phyloP scores from a whole-genome alignment of 1,140 invertebrate genomes.

The Eriocheir sinensis region DNA sequence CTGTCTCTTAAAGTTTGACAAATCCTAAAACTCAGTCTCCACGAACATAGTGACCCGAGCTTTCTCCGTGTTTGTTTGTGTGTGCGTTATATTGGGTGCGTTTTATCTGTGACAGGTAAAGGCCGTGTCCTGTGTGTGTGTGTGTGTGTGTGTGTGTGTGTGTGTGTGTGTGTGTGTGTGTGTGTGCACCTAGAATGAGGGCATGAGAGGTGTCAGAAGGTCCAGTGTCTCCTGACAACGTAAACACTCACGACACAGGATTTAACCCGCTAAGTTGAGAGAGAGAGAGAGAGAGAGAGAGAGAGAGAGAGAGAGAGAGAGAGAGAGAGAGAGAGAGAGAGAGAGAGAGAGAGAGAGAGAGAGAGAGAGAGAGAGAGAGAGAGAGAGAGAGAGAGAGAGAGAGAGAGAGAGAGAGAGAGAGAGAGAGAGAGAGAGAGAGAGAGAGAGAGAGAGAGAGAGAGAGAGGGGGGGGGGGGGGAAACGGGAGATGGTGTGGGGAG shows the following conservation, averaged over 20 bases:
- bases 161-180: slow-evolving; percentile 17
- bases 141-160: slow-evolving; percentile 21
- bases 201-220: not conserved
- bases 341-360: not conserved
- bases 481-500: no score
- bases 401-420: not conserved
- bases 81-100: not conserved
- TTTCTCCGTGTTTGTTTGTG: not conserved
- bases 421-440: not conserved
- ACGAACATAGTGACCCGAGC: not conserved
- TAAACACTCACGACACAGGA: not conserved
- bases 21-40: not conserved
- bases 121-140: not conserved
- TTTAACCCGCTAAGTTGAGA: not conserved
- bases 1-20: slow-evolving; percentile 1
- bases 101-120: not conserved
- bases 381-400: no score
- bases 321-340: no score
- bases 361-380: not conserved
- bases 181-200: no score
- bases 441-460: not conserved
- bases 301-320: not conserved
- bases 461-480: no score
- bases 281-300: not conserved
- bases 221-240: not conserved